phyloP scores from a whole-genome alignment of 1,140 invertebrate species.

The Dolichoris vasculosae region DNA sequence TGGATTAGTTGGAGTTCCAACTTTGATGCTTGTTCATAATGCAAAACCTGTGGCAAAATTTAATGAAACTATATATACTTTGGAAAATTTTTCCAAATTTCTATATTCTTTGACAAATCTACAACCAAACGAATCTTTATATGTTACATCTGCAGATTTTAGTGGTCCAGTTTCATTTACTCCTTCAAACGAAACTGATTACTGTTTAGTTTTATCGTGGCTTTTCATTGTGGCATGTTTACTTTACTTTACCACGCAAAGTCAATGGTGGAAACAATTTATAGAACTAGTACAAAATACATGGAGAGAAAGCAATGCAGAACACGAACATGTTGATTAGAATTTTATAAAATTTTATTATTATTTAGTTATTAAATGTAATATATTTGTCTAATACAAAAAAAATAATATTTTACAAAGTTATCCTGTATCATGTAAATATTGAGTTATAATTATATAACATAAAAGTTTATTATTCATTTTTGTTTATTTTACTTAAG shows the following conservation, averaged over 20 bases:
- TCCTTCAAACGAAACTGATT: conserved; percentile 85
- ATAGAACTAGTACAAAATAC: conserved; percentile 90
- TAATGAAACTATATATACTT: conserved; percentile 87
- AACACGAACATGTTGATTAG: conserved; percentile 83
- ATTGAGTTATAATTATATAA: conserved; percentile 8
- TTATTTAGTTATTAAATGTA: conserved; percentile 33
- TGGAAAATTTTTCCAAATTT: conserved; percentile 88
- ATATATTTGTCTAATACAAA: not conserved
- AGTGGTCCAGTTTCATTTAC: conserved; percentile 85
- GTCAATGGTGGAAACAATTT: conserved; percentile 85
- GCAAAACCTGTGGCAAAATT: conserved; percentile 90
- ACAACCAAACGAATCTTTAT: conserved; percentile 77
- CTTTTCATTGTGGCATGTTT: conserved; percentile 87
- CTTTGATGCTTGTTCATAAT: conserved; percentile 94
- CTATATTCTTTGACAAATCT: conserved; percentile 87
- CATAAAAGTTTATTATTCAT: not conserved
- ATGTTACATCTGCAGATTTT: conserved; percentile 86
- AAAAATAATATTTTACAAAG: conserved; percentile 1
- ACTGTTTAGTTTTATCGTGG: conserved; percentile 89
- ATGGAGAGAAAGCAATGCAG: conserved; percentile 92
- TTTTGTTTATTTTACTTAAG: not conserved
- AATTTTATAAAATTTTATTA: conserved; percentile 35
- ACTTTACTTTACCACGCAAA: conserved; percentile 85
- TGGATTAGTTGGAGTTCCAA: conserved; percentile 95
- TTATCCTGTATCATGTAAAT: conserved; percentile 31